These are phyloP conservation scores for Hemibagrus guttatus DNA, from an alignment of 2,797 vertebrate species.

Conservation along the genomic window DNA sequence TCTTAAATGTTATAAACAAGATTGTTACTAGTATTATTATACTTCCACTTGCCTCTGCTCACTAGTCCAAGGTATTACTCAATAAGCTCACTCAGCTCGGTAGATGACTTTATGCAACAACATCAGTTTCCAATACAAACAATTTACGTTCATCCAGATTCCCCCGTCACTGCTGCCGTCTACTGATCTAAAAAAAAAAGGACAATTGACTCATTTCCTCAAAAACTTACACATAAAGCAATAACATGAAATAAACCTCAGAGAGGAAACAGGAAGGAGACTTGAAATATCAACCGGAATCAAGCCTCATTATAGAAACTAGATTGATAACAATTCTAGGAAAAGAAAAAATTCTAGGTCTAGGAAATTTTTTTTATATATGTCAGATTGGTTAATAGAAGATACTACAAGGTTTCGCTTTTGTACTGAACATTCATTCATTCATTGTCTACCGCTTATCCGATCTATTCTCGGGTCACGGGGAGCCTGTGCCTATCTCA, in stretches of 20 bases:
- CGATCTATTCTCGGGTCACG: too few relatives aligned
- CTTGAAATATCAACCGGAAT: not conserved
- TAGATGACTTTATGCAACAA: not conserved
- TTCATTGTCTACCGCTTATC: too few relatives aligned
- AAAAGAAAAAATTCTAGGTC: too few relatives aligned
- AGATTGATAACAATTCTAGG: not conserved
- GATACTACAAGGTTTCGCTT: too few relatives aligned
- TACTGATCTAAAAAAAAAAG: not conserved
- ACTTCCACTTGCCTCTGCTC: not conserved
- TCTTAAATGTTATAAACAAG: too few relatives aligned
- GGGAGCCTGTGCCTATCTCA: too few relatives aligned
- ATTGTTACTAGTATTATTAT: not conserved
- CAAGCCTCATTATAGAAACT: not conserved
- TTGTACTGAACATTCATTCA: too few relatives aligned
- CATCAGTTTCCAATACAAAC: not conserved
- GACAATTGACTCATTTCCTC: not conserved
- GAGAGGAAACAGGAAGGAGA: not conserved
- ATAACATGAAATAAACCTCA: not conserved
- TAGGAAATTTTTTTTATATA: too few relatives aligned
- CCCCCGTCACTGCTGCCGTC: not conserved
- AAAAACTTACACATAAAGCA: not conserved
- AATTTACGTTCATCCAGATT: not conserved
- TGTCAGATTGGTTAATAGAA: too few relatives aligned
- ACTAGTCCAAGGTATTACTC: not conserved
- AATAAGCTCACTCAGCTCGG: not conserved